Base-by-base conservation (phyloP, 2,797 vertebrate genomes). In the Smutsia temminckii region DNA sequence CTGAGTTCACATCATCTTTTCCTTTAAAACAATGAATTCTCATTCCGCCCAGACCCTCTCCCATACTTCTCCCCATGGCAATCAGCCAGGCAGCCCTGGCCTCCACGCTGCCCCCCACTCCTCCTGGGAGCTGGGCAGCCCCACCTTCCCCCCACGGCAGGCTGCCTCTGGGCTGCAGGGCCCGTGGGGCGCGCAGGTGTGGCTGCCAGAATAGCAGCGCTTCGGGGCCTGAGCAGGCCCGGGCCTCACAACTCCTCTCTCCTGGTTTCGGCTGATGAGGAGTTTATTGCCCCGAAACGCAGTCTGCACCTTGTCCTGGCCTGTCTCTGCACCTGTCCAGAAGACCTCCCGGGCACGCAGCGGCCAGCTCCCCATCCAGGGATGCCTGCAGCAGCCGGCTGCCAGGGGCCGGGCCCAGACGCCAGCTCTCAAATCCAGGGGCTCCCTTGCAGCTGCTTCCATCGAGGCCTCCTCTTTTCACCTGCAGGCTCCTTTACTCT, bases 401-500 rank as follows among this genome's bases (percentile, higher is more conserved):
- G 10, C 6, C 0, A 0, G 8, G 37, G 40, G 7, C 46, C 71
- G 6, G 63, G 66, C 66, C 11, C 80, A 13, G n/a, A 27, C 0
- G 40, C 17, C 23, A 1, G 2, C 16, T 12, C 57, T 32, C 21
- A 2, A 18, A 11, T 1, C 63, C 27, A 1, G 74, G 40, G 3
- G 1, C 10, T 4, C 6, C 27, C 42, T 27, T 0, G 0, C 5
- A 18, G 55, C 13, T 6, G 34, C 57, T 17, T n/a, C n/a, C 0
- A 0, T 2, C 0, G 7, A 1, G 29, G 18, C 12, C 1, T 0
- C 17, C 25, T 10, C 55, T 14, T 72, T 49, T 34, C 59, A 7
- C 0, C 37, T 37, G 46, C 8, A 0, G 1, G 1, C 14, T 25
- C 25, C 32, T 46, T 1, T 2, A 0, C 25, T 1, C 40, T 40